Evolutionary conservation across 2,888 invertebrate genomes (phyloP), one percentile per base, ranked within the genome.

Genomic region (Hydraecia micacea): DNA sequence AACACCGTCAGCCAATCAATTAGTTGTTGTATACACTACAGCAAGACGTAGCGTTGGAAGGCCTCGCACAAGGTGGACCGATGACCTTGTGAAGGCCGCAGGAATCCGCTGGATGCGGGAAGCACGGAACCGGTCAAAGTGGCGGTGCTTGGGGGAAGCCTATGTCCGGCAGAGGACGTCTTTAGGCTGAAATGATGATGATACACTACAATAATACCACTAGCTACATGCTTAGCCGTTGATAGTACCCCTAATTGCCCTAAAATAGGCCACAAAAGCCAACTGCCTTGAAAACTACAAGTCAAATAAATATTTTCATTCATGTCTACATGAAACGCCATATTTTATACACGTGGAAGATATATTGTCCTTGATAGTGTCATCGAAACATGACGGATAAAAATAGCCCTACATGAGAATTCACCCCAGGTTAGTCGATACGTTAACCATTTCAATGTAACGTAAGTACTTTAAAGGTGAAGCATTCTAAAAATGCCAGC

Each of bases 401-500:
- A 81, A 78, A 79, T 81, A 78, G 73, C 60, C 46, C 62, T 42
- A 25, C 21, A 46, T 46, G 15, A 62, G 32, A 68, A 69, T 62
- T 36, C 62, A 60, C 32, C n/a, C 39, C 49, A 46, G 58, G 36
- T 58, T 72, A 69, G 39, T 73, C 79, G 70, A 79, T 82, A 79
- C 60, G 73, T 52, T 42, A 83, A 74, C 68, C 68, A 60, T 74
- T 83, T 82, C 42, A 68, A 52, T 71, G 67, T 83, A 42, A 42
- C 73, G 67, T 83, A 32, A 32, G 32, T 32, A 79, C 74, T 73
- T 52, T 71, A 82, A 83, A 79, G 67, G 67, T 32, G 62, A 63
- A 77, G 28, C 46, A 70, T 83, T 79, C 68, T 28, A 79, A 83
- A 83, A 78, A 71, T 79, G 71, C 58, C 67, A 55, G 63, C 58